Conservation (phyloP, 1,140 invertebrate genomes). For the Octopus sinensis region DNA sequence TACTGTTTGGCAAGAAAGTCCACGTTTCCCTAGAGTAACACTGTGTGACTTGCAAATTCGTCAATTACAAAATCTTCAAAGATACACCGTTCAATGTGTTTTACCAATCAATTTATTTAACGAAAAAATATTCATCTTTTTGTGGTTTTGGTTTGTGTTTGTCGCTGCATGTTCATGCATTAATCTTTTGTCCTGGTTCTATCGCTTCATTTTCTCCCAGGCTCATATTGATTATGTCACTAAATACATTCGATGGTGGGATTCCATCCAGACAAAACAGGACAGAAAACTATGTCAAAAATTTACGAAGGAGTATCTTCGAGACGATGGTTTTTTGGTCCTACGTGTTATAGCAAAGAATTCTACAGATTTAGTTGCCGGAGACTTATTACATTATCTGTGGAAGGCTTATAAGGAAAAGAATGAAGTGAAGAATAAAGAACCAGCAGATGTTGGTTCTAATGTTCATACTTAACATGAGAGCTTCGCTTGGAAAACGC, state of each 20-base stretch:
- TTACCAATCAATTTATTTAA: conserved; percentile 62
- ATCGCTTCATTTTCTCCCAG: conserved; percentile 37
- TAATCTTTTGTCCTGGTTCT: conserved; percentile 39
- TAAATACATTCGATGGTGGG: conserved; percentile 47
- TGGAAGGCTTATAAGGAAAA: conserved; percentile 49
- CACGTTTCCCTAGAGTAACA: conserved; percentile 51
- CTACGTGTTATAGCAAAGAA: conserved; percentile 51
- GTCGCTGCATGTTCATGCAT: conserved; percentile 50
- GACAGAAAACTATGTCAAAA: conserved; percentile 46
- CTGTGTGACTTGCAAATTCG: conserved; percentile 52
- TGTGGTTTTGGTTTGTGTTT: conserved; percentile 61
- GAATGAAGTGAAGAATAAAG: conserved; percentile 27
- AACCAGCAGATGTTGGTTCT: not conserved
- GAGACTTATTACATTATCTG: conserved; percentile 48
- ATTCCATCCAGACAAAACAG: conserved; percentile 32
- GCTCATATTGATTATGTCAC: conserved; percentile 48
- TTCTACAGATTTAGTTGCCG: conserved; percentile 50
- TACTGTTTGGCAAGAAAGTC: conserved; percentile 39
- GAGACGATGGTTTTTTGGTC: conserved; percentile 53
- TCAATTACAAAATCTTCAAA: conserved; percentile 46
- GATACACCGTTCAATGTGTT: conserved; percentile 57
- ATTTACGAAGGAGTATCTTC: conserved; percentile 48
- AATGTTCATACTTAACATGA: not conserved
- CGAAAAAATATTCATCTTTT: conserved; percentile 61
- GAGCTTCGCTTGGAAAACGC: not conserved